A percentile compares a stretch with the other conserved stretches of the same genome.
Evolutionary conservation across 2,797 vertebrate species (phyloP).

Genomic region (Chromis chromis): DNA sequence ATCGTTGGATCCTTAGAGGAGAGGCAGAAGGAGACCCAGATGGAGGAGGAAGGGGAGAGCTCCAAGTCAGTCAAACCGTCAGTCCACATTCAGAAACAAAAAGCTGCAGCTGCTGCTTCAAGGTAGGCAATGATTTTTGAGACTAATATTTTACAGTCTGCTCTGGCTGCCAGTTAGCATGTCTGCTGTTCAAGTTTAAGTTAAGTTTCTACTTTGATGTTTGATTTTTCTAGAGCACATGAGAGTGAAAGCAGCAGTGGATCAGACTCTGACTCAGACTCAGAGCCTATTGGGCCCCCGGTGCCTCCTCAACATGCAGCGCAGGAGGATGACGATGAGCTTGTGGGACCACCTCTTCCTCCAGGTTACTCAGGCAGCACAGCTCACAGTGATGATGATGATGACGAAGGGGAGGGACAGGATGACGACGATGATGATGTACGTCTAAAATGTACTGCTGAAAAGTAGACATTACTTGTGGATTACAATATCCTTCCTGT

Average conservation of each 20-base stretch:
- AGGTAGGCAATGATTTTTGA: constrained; percentile 76
- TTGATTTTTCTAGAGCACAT: constrained; percentile 59
- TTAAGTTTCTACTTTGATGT: not conserved
- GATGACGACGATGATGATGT: constrained; percentile 85
- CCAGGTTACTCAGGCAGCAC: constrained; percentile 82
- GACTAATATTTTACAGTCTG: not conserved
- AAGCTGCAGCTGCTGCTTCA: constrained; percentile 58
- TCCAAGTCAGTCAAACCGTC: constrained; percentile 70
- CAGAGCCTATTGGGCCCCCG: constrained; percentile 86
- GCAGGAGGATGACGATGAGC: constrained; percentile 74
- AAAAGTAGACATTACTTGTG: not conserved
- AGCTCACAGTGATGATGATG: constrained; percentile 82
- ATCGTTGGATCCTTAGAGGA: constrained; percentile 68
- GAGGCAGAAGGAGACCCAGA: constrained; percentile 73
- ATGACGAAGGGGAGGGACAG: constrained; percentile 58
- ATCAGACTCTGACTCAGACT: constrained; percentile 80
- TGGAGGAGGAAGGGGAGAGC: constrained; percentile 79
- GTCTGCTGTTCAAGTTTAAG: not conserved
- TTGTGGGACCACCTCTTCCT: constrained; percentile 87
- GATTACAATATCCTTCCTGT: not conserved
- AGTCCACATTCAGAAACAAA: constrained; percentile 51
- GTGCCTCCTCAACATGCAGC: constrained; percentile 67
- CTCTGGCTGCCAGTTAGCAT: not conserved
- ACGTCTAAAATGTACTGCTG: constrained; percentile 42
- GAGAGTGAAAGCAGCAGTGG: constrained; percentile 72